phyloP scores from a whole-genome alignment of 92 coral and sea anemone species.

The Phenganax subtilis region DNA sequence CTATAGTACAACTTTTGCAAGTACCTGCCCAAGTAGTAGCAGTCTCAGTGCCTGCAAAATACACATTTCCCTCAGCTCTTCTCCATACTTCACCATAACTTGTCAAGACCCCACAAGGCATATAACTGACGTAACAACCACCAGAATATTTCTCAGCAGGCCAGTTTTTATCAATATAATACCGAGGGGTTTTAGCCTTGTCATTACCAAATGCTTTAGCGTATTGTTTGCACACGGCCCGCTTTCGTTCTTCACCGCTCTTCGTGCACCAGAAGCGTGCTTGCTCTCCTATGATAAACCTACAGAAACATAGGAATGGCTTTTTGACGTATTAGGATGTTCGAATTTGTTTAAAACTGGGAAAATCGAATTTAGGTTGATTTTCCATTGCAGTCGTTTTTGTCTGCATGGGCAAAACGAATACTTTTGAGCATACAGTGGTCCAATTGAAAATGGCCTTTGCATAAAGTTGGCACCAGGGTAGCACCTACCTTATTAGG shows the following conservation, averaged over 20 bases:
- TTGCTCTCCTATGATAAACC: slow-evolving; percentile 77
- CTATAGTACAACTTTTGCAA: background rate
- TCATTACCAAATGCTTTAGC: slow-evolving; percentile 69
- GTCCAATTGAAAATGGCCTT: no score
- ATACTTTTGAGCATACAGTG: no score
- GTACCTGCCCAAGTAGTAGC: slow-evolving; percentile 91
- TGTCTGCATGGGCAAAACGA: no score
- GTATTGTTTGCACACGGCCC: slow-evolving; percentile 86
- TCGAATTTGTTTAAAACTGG: no score
- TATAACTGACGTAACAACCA: slow-evolving; percentile 82
- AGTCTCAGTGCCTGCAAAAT: slow-evolving; percentile 98
- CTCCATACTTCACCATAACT: slow-evolving; percentile 60
- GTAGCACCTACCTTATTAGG: no score
- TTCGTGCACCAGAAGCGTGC: slow-evolving; percentile 80
- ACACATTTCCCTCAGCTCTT: slow-evolving; percentile 70
- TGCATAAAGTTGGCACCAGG: no score
- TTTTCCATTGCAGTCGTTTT: no score
- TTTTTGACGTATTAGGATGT: background rate
- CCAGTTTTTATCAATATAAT: slow-evolving; percentile 95
- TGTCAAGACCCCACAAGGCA: slow-evolving; percentile 86
- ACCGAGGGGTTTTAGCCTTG: slow-evolving; percentile 80
- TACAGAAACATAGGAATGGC: background rate
- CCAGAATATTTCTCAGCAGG: slow-evolving; percentile 98
- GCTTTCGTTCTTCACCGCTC: slow-evolving; percentile 81
- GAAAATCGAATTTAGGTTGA: no score